phyloP scores from a whole-genome alignment of 2,113 vertebrate species.

The Gobiocypris rarus region DNA sequence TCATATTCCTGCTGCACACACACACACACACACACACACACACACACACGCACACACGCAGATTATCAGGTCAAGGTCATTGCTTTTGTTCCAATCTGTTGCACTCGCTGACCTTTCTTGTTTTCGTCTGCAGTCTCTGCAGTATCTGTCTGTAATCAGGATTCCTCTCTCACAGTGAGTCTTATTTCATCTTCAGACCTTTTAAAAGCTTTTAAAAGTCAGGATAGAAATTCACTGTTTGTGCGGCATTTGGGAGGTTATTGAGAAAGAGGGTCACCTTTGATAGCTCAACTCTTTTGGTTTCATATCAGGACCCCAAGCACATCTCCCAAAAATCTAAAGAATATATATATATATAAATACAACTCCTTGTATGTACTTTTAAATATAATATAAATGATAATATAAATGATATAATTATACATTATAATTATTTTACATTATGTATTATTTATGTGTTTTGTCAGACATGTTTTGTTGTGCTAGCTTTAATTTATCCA shows the following conservation, averaged over 20 bases:
- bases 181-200: constrained; percentile 41
- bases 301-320: background rate
- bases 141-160: constrained; percentile 28
- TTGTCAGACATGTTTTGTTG: background rate
- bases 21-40: background rate
- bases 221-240: constrained; percentile 36
- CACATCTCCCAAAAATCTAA: background rate
- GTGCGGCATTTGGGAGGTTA: background rate
- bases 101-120: constrained; percentile 11
- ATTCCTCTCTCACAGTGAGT: constrained; percentile 5
- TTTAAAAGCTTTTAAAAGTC: constrained; percentile 40
- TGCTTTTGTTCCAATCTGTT: constrained; percentile 32
- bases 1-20: constrained; percentile 6
- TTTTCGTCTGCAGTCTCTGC: constrained; percentile 24
- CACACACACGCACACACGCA: background rate
- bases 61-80: constrained; percentile 43
- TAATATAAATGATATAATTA: no score
- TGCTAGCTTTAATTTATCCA: background rate
- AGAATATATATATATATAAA: no score
- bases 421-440: no score
- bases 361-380: no score
- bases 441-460: no score
- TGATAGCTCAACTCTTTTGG: background rate
- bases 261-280: constrained; percentile 31
- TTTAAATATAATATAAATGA: no score